A percentile compares a stretch with the other conserved stretches of the same genome.
Evolutionary conservation across 2,888 invertebrate genomes (phyloP).

Genomic region (Helleia helle): DNA sequence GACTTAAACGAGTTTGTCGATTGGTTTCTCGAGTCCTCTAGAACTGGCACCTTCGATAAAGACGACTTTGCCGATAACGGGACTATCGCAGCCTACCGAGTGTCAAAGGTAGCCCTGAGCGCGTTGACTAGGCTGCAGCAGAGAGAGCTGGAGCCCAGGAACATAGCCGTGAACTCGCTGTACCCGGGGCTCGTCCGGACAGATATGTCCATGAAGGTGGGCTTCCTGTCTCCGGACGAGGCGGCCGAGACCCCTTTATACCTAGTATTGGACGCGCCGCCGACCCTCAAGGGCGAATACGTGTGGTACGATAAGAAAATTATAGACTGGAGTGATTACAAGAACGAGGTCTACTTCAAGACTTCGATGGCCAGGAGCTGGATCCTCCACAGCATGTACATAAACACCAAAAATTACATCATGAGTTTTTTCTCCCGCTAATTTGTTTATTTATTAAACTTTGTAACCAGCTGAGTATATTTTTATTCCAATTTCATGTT

Average conservation of each 20-base stretch:
- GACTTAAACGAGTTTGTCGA: constrained; percentile 71
- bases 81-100: constrained; percentile 74
- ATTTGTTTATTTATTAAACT: too few relatives aligned
- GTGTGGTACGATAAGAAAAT: constrained; percentile 76
- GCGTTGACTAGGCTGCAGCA: constrained; percentile 80
- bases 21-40: constrained; percentile 71
- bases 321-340: constrained; percentile 70
- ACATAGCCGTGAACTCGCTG: constrained; percentile 75
- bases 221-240: constrained; percentile 67
- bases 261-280: constrained; percentile 64
- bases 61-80: constrained; percentile 26
- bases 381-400: too few relatives aligned
- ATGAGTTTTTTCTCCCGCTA: too few relatives aligned
- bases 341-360: constrained; percentile 45
- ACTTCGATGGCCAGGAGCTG: constrained; percentile 1
- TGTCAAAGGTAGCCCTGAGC: constrained; percentile 81
- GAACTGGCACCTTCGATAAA: constrained; percentile 35
- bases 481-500: too few relatives aligned
- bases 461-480: too few relatives aligned
- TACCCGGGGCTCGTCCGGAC: constrained; percentile 86
- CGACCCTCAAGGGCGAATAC: constrained; percentile 74
- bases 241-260: constrained; percentile 72
- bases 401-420: too few relatives aligned
- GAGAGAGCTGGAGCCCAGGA: constrained; percentile 64
- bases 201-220: constrained; percentile 80